These are phyloP conservation scores for Lophochroa leadbeateri DNA, from an alignment of 2,113 vertebrate genomes.

Conservation along the genomic window DNA sequence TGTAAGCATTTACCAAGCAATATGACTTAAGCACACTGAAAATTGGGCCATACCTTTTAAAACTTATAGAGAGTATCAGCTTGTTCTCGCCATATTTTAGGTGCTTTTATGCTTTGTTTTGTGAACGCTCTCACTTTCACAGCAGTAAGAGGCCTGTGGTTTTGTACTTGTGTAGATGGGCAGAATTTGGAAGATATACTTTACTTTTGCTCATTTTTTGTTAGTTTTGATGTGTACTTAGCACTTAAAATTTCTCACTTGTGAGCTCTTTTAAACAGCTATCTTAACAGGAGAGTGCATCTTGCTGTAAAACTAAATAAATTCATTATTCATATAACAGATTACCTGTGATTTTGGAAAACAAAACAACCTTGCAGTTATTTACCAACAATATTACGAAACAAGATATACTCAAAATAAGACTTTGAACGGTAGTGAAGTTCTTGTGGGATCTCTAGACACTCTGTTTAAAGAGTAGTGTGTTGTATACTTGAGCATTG, in stretches of 20 bases:
- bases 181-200: background rate
- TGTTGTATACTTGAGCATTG: background rate
- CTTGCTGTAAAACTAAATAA: slow-evolving; percentile 15
- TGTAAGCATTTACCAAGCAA: background rate
- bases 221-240: background rate
- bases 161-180: background rate
- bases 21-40: background rate
- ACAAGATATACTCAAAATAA: slow-evolving; percentile 57
- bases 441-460: slow-evolving; percentile 33
- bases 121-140: background rate
- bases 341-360: slow-evolving; percentile 32
- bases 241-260: background rate
- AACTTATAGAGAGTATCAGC: background rate
- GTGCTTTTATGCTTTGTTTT: background rate
- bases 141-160: background rate
- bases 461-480: slow-evolving; percentile 51
- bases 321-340: background rate
- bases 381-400: slow-evolving; percentile 21
- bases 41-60: background rate
- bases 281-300: slow-evolving; percentile 12
- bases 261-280: background rate
- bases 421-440: slow-evolving; percentile 43
- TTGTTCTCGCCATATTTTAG: background rate
- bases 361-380: slow-evolving; percentile 54
- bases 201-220: background rate